These are phyloP conservation scores for Parnassius glacialis DNA, from an alignment of 2,888 invertebrate species.

Conservation along the genomic window DNA sequence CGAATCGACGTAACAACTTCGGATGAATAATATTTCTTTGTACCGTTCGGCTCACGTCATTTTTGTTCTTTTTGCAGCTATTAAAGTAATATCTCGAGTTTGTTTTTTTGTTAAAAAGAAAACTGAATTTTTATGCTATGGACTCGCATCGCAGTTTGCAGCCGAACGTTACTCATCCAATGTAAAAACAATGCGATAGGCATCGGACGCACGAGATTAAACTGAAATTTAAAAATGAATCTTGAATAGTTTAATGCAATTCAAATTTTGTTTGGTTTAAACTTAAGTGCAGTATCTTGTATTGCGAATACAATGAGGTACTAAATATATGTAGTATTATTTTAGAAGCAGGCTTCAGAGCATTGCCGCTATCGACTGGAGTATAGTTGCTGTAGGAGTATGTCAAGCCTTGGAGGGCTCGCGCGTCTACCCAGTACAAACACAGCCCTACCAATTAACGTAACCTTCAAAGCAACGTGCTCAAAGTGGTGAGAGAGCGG, in stretches of 20 bases:
- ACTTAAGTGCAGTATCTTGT: slow-evolving; percentile 72
- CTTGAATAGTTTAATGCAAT: slow-evolving; percentile 56
- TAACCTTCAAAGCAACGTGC: slow-evolving; percentile 57
- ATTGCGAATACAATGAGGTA: slow-evolving; percentile 50
- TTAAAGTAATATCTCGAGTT: slow-evolving; percentile 61
- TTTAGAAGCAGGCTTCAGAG: slow-evolving; percentile 27
- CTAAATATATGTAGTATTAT: slow-evolving; percentile 31
- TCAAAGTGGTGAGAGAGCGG: slow-evolving; percentile 53
- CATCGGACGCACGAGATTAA: slow-evolving; percentile 62
- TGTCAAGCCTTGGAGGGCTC: slow-evolving; percentile 30
- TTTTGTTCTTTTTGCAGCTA: slow-evolving; percentile 67
- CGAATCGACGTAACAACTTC: slow-evolving; percentile 59
- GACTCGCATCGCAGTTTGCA: slow-evolving; percentile 55
- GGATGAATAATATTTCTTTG: slow-evolving; percentile 55
- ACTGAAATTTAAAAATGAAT: slow-evolving; percentile 57
- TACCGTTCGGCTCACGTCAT: slow-evolving; percentile 53
- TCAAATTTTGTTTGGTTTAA: slow-evolving; percentile 51
- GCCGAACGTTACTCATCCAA: slow-evolving; percentile 63
- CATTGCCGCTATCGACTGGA: slow-evolving; percentile 18
- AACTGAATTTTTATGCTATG: slow-evolving; percentile 66
- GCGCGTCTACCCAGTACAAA: slow-evolving; percentile 45
- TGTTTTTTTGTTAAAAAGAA: slow-evolving; percentile 60
- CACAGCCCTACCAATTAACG: slow-evolving; percentile 67
- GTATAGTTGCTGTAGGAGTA: slow-evolving; percentile 24
- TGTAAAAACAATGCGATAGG: slow-evolving; percentile 72